Base-by-base conservation (phyloP, 2,113 vertebrate species). In the Paraplagusia blochii region DNA sequence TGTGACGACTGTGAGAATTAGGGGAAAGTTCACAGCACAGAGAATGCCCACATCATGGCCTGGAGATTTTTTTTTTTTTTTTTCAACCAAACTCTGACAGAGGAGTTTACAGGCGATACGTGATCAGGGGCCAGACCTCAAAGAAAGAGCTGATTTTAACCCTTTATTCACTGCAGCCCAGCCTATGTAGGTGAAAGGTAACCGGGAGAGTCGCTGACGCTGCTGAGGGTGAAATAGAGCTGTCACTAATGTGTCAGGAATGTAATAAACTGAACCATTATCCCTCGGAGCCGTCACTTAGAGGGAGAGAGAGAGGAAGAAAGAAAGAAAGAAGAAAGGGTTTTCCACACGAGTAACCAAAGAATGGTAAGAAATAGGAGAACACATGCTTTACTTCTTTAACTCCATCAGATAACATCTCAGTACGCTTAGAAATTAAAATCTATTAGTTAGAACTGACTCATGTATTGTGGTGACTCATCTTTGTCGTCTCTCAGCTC, bases 1-100 rank as follows among this genome's bases (percentile, higher is more conserved):
- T n/a, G 49, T 15, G 53, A 66, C 39, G 69, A 87, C 79, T 90
- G 90, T 90, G 90, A 87, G 89, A 92, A 92, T 81, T 88, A 79
- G 88, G 88, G 88, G 84, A 92, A 89, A 91, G 90, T 83, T 91
- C 89, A 89, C 42, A 11, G 56, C 64, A 58, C 68, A 82, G 51
- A 86, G 60, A 88, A 71, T 56, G 80, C 15, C 73, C 53, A 72
- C 55, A 74, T 77, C 80, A 63, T 44, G 13, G 22, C 11, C 15
- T 3, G 11, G 49, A 33, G 42, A 44, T 11, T 51, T 53, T 53
- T 47, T 39, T 47, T 47, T 29, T 12, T 8, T 53, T 35, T 63
- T 67, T 43, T 50, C 46, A 29, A 56, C 70, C 51, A 50, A 10
- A 57, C 67, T 66, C 67, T 8, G 53, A 8, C 43, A 18, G 40